phyloP scores from a whole-genome alignment of 2,888 invertebrate species.

The Geophilus truncorum region DNA sequence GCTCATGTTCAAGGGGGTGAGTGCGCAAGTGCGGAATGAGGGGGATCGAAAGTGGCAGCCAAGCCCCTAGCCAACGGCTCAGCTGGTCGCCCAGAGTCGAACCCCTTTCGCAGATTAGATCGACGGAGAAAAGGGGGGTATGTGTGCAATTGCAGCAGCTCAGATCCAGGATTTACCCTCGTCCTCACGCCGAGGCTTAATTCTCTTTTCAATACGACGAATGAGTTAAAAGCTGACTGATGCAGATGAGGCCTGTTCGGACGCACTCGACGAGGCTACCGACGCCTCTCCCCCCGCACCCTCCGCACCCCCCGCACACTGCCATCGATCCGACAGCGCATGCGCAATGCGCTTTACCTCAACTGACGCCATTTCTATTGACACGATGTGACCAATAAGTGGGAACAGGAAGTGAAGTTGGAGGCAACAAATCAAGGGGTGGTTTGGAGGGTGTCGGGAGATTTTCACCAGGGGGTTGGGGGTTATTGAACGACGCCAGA shows the following conservation, averaged over 20 bases:
- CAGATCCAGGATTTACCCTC: slow-evolving; percentile 15
- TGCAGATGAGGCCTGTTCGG: slow-evolving; percentile 31
- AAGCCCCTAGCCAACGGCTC: slow-evolving; percentile 25
- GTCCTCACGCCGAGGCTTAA: slow-evolving; percentile 19
- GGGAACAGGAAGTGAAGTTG: background rate
- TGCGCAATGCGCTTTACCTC: background rate
- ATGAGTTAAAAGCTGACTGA: slow-evolving; percentile 31
- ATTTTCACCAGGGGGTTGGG: too few species aligned
- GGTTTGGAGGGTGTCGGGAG: background rate
- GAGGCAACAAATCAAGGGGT: background rate
- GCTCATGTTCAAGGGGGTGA: slow-evolving; percentile 5
- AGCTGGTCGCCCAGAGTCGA: slow-evolving; percentile 25
- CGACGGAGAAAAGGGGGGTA: background rate
- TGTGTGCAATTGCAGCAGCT: slow-evolving; percentile 1
- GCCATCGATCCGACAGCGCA: slow-evolving; percentile 11
- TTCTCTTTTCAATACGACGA: slow-evolving; percentile 33
- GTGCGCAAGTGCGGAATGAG: background rate
- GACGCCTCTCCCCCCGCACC: background rate
- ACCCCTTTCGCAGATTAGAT: slow-evolving; percentile 33
- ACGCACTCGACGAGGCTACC: slow-evolving; percentile 1
- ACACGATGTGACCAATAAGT: slow-evolving; percentile 3
- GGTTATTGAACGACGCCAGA: background rate
- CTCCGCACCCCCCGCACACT: background rate
- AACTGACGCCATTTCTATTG: background rate
- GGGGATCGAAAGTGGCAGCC: slow-evolving; percentile 20